Evolutionary conservation across 2,888 invertebrate genomes (phyloP), one percentile per base, ranked within the genome.

Genomic region (Cordilura impudica): DNA sequence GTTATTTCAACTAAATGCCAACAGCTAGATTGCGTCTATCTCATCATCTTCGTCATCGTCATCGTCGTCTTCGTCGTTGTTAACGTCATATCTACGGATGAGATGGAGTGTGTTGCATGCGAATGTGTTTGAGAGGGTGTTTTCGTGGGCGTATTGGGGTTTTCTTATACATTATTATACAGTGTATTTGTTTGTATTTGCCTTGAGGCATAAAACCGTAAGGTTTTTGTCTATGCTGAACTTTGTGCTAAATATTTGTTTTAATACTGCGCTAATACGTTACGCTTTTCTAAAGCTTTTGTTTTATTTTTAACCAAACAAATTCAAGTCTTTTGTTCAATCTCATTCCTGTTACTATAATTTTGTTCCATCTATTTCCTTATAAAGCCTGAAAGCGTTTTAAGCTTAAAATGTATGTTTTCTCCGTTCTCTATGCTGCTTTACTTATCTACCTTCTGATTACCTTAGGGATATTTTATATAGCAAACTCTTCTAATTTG

Each of bases 221-320:
- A 75, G 82, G 82, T 81, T 75, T 72, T 81, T 81, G 81, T 80
- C 79, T 78, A 61, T 65, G 74, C 78, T 82, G 76, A 75, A 81
- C 74, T 80, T 73, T 81, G 79, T 74, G 49, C 74, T 71, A 71
- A 79, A 79, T 79, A 79, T 79, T 79, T 79, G 75, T 67, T 79
- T n/a, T 79, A 79, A 79, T 79, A 49, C 75, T 71, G 67, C 75
- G 70, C 79, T 79, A 75, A 74, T 67, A 75, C 66, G 49, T 63
- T 71, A 61, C 66, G 69, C 65, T 74, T 74, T 72, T 71, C 66
- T 49, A 71, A 71, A 72, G 66, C 77, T 71, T 78, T 81, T 76
- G 47, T 56, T 76, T 72, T 56, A 43, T 45, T 67, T 63, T 35
- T 49, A 23, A n/a, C 0, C 23, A 51, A 51, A 51, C 51, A 23